Conservation (phyloP, 2,113 vertebrate genomes). For the Taxidea taxus region DNA sequence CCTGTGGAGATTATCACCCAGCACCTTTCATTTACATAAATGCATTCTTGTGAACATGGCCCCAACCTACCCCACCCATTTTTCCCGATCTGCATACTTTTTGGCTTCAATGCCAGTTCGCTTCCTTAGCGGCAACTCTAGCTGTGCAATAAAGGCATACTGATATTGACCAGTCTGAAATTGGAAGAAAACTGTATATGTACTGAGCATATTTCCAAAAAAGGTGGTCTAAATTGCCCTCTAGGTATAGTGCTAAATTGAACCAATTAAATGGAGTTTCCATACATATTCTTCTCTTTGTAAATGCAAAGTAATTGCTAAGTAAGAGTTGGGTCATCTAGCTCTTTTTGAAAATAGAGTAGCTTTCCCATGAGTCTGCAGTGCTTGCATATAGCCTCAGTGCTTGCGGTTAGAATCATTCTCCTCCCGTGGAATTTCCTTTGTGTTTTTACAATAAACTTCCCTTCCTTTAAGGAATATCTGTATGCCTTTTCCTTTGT, state of each 20-base stretch:
- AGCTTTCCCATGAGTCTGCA: not conserved
- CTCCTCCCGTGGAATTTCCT: not conserved
- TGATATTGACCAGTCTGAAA: not conserved
- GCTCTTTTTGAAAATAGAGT: not conserved
- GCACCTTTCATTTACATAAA: not conserved
- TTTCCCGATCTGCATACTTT: not conserved
- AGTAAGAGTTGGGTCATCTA: not conserved
- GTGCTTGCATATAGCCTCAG: not conserved
- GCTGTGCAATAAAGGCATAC: not conserved
- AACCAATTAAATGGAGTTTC: not conserved
- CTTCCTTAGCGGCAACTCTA: not conserved
- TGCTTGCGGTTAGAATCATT: not conserved
- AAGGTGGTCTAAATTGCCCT: not conserved
- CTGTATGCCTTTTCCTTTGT: conserved; percentile 27
- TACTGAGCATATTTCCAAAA: not conserved
- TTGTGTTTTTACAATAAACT: not conserved
- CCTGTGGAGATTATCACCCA: not conserved
- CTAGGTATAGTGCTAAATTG: not conserved
- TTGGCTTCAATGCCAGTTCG: not conserved
- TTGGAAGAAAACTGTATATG: not conserved
- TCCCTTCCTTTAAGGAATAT: not conserved
- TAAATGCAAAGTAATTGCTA: not conserved
- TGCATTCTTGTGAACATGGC: not conserved
- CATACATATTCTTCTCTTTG: not conserved
- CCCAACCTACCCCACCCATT: not conserved